These are phyloP conservation scores for Hofmannophila pseudospretella DNA, from an alignment of 2,888 invertebrate species.

Conservation along the genomic window DNA sequence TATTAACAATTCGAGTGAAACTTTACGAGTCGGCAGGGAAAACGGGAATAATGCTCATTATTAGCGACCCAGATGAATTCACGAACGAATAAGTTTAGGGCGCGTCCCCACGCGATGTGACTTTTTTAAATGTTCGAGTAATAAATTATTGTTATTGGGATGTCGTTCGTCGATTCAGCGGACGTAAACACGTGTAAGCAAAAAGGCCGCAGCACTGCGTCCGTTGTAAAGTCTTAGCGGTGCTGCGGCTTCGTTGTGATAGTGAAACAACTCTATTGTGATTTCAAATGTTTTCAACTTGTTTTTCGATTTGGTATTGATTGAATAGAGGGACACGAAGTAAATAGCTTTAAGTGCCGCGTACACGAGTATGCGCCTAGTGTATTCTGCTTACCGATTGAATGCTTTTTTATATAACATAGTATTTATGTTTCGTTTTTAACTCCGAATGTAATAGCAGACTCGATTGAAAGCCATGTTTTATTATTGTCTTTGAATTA, in stretches of 20 bases:
- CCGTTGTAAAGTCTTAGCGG: slow-evolving; percentile 23
- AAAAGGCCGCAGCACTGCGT: slow-evolving; percentile 32
- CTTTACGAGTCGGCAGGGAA: too few relatives aligned
- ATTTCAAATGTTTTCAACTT: slow-evolving; percentile 46
- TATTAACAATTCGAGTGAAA: too few relatives aligned
- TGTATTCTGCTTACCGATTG: slow-evolving; percentile 53
- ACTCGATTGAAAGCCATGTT: slow-evolving; percentile 25
- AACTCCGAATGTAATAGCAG: slow-evolving; percentile 41
- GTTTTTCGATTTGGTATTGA: slow-evolving; percentile 38
- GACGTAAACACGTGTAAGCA: slow-evolving; percentile 20
- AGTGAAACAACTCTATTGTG: slow-evolving; percentile 54
- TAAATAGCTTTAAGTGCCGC: slow-evolving; percentile 52
- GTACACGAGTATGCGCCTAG: slow-evolving; percentile 36
- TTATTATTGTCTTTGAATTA: slow-evolving; percentile 32
- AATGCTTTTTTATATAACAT: slow-evolving; percentile 65
- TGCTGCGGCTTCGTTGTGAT: slow-evolving; percentile 41
- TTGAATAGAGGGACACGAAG: slow-evolving; percentile 39
- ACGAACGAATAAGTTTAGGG: slow-evolving; percentile 17
- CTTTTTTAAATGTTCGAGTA: slow-evolving; percentile 8
- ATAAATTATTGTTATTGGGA: slow-evolving; percentile 2
- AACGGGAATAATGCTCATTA: too few relatives aligned
- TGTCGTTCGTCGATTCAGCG: slow-evolving; percentile 27
- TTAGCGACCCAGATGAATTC: slow-evolving; percentile 17
- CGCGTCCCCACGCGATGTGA: slow-evolving; percentile 1
- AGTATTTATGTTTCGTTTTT: slow-evolving; percentile 73